Base-by-base conservation (phyloP, 2,113 vertebrate species). In the Pionites leucogaster region DNA sequence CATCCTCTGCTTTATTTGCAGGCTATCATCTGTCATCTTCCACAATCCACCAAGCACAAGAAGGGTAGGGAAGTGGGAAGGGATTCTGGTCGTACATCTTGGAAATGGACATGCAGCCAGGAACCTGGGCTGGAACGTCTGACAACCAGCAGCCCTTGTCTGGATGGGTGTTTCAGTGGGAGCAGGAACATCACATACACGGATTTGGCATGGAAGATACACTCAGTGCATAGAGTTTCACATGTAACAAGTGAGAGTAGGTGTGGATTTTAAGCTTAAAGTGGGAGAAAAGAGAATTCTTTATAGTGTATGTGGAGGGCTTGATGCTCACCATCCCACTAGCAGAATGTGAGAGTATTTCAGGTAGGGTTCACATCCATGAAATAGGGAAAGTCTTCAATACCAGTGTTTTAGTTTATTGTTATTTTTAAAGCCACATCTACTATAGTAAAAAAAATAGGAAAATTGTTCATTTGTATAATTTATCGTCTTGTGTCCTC, bases 301-400 rank as follows among this genome's bases (percentile, higher is more conserved):
- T 20, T 13, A 0, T 20, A 2, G 1, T 0, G 0, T 3, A 1
- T 0, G 24, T 3, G 39, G 14, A 5, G 13, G 11, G 49, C 13
- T 10, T 17, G 50, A 8, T 82, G 87, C 65, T 63, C 62, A 8
- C 31, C 2, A 2, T 41, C 39, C 44, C 90, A 46, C 67, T 10
- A 13, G 84, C 52, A 13, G 33, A 35, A 1, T 18, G 7, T 23
- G 2, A 0, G 10, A 33, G 67, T 2, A 80, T 46, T 24, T 68
- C 65, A 5, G 35, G 83, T 28, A 42, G 86, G 39, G 59, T 19
- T 89, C 7, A 2, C 68, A 67, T 1, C 71, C 68, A 23, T 39
- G 24, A 29, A 11, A n/a, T 1, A 37, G 59, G 16, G 50, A 29
- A 2, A 0, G 13, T 6, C 28, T 33, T 29, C 10, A 65, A 62